Percentiles rank a stretch among this genome's conserved stretches.
phyloP scores from a whole-genome alignment of 2,113 vertebrate species.

The Thunnus thynnus region DNA sequence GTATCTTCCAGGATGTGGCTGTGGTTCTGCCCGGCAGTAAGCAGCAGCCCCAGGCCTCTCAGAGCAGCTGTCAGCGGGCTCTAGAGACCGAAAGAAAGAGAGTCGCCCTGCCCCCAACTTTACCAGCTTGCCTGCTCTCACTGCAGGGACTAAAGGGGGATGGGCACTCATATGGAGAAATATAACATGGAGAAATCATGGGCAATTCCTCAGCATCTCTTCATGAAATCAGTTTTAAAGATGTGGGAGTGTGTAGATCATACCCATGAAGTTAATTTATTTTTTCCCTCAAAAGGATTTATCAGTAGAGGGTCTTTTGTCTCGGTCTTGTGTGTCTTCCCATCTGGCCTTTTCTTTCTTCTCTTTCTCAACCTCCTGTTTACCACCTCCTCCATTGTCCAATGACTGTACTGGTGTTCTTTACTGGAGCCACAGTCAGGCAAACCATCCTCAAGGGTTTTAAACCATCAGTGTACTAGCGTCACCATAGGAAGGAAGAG shows the following conservation, averaged over 20 bases:
- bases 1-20: constrained; percentile 66
- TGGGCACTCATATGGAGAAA: constrained; percentile 49
- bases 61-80: constrained; percentile 79
- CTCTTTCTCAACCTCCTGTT: constrained; percentile 50
- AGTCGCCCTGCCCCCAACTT: constrained; percentile 77
- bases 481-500: constrained; percentile 20
- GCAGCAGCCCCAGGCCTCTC: constrained; percentile 71
- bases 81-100: constrained; percentile 65
- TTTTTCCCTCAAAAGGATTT: neutral
- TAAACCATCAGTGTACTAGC: constrained; percentile 14
- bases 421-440: constrained; percentile 15
- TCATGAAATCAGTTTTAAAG: constrained; percentile 6
- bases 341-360: constrained; percentile 46
- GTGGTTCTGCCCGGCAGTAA: constrained; percentile 42
- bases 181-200: constrained; percentile 35
- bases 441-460: constrained; percentile 42
- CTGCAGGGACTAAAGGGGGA: constrained; percentile 70
- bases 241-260: neutral
- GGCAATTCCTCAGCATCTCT: constrained; percentile 33
- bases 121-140: constrained; percentile 65
- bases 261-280: neutral
- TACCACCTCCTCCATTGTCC: constrained; percentile 54
- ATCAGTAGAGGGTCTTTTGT: neutral
- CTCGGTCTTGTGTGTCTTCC: neutral
- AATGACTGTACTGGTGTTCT: constrained; percentile 15